Evolutionary conservation across 2,797 vertebrate genomes (phyloP).

Genomic region (Alauda arvensis): DNA sequence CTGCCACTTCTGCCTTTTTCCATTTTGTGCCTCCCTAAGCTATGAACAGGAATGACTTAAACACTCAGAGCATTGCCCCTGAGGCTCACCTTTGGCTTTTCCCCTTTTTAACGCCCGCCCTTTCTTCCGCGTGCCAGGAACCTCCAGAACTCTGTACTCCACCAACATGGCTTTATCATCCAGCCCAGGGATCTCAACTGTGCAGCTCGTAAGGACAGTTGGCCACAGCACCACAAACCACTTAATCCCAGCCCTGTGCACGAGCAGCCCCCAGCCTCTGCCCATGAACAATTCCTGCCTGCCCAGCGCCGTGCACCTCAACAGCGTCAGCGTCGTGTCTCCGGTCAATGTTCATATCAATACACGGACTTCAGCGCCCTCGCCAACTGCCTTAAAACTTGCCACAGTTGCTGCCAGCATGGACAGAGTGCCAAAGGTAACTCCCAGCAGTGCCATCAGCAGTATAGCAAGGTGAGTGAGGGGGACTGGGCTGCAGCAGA

Average conservation of each 20-base stretch:
- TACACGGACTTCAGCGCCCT: conserved; percentile 84
- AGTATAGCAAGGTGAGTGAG: conserved; percentile 82
- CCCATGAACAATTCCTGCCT: conserved; percentile 84
- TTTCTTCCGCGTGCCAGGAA: conserved; percentile 69
- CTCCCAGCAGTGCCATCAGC: conserved; percentile 85
- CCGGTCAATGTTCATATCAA: conserved; percentile 86
- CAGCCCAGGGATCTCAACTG: conserved; percentile 80
- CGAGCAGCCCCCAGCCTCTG: conserved; percentile 81
- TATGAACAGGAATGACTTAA: fast-evolving
- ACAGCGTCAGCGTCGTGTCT: conserved; percentile 85
- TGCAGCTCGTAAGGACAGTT: conserved; percentile 83
- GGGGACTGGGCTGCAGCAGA: no score
- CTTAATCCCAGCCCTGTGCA: conserved; percentile 81
- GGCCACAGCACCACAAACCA: conserved; percentile 81
- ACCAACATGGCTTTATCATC: conserved; percentile 81
- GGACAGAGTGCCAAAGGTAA: conserved; percentile 89
- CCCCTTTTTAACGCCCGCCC: background rate
- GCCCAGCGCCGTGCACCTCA: conserved; percentile 81
- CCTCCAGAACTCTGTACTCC: conserved; percentile 83
- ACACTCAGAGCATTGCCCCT: background rate
- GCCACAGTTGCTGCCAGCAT: conserved; percentile 88
- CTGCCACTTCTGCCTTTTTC: background rate
- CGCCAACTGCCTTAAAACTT: conserved; percentile 91
- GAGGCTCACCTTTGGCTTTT: background rate
- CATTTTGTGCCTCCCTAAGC: background rate